Base-by-base conservation (phyloP, 2,797 vertebrate genomes). In the Carduelis carduelis region DNA sequence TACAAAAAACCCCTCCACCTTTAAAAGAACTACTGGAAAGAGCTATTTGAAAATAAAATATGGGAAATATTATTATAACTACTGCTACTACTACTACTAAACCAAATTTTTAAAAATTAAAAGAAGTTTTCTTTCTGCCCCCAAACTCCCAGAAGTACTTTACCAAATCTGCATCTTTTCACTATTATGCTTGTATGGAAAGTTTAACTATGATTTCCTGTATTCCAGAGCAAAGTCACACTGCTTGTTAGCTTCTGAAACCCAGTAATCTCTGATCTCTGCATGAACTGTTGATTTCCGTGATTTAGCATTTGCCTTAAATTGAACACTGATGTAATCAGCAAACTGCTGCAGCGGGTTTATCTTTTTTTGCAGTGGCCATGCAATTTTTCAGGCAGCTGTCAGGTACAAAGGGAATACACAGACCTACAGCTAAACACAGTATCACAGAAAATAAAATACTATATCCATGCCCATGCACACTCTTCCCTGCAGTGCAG, bases 281-380 rank as follows among this genome's bases (percentile, higher is more conserved):
- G 74, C 76, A 28, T 43, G 80, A 95, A 70, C 77, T 84, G 80
- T 69, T 95, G 93, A 95, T 95, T 95, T 90, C 55, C 0, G 0
- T 91, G 88, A 92, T 94, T 95, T 93, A 90, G 52, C 2, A 2
- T 87, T 95, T 93, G 83, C 80, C 71, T 93, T 79, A 57, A 90
- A 92, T 39, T 72, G 94, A 96, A 35, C 77, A 46, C 23, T 70
- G 94, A 90, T 95, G 66, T 43, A 95, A 95, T 93, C 96, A 53
- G 86, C 64, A 92, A 92, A 66, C 70, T 63, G 32, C 72, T 91
- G 66, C 23, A 5, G 74, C 22, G 39, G 13, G 63, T 87, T 95
- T 97, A 95, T 97, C 93, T 95, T 83, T 60, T 50, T 66, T 63
- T 66, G 80, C 93, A 95, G 82, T 24, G 20, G n/a, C 85, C 72